Percentiles rank a stretch among this genome's conserved stretches.
These are phyloP conservation scores for Neomonachus schauinslandi DNA, from an alignment of 2,113 vertebrate genomes.

Conservation along the genomic window DNA sequence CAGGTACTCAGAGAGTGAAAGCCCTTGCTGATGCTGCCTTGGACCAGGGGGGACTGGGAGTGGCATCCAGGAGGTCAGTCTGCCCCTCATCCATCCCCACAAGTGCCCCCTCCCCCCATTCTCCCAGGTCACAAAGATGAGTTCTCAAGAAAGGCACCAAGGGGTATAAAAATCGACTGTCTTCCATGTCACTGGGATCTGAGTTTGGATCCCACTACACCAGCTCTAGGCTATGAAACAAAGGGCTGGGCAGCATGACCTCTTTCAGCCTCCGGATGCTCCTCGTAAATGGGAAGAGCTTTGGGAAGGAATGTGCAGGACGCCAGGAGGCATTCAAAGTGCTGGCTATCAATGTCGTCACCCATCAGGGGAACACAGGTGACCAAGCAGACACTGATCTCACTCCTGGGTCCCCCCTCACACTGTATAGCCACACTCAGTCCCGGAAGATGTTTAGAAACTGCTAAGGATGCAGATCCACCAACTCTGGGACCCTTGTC, in stretches of 20 bases:
- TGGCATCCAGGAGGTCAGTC: background rate
- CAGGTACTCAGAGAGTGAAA: background rate
- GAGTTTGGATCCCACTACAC: background rate
- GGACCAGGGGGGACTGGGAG: background rate
- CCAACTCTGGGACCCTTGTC: background rate
- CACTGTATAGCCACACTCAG: background rate
- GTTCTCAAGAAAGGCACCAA: background rate
- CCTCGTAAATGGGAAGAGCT: background rate
- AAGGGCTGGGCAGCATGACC: background rate
- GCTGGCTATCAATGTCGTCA: background rate
- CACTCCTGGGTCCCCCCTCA: background rate
- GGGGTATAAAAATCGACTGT: background rate
- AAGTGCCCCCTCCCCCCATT: background rate
- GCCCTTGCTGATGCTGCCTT: accelerated
- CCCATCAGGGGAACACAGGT: background rate
- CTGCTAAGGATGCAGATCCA: background rate
- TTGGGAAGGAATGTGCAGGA: background rate
- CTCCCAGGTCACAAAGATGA: background rate
- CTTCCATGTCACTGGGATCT: background rate
- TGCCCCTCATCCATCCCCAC: accelerated
- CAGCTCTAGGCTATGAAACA: background rate
- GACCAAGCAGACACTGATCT: accelerated
- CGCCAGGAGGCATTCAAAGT: background rate
- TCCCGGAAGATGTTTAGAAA: background rate
- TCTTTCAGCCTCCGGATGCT: background rate